Evolutionary conservation across 2,113 vertebrate genomes (phyloP), one percentile per base, ranked within the genome.

Genomic region (Malurus melanocephalus): DNA sequence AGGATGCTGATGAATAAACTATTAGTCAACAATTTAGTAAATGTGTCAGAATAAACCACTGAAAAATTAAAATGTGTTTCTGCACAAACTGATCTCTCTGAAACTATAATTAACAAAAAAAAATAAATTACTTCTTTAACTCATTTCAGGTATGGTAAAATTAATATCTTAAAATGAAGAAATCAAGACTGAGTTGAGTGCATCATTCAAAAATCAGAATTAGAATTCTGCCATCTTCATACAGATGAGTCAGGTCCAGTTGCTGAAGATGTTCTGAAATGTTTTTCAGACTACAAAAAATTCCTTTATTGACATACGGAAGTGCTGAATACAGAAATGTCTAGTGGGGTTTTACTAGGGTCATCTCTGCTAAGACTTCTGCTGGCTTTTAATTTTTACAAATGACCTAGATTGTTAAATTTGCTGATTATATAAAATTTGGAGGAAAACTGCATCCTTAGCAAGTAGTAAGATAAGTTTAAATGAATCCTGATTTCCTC

Each of bases 401-500:
- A 92, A 82, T 12, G 1, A 67, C 20, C 65, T 91, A 84, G 15
- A 66, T 87, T 91, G 38, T 82, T 52, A 95, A 90, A 95, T 86
- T 88, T 91, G 80, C 33, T 77, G 82, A 95, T 88, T 93, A 84
- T 20, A 89, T 19, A 85, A 86, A 80, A 92, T 88, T 80, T 5
- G 13, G 42, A 72, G 24, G 55, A 94, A 90, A 90, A 88, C 18
- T 91, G 81, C 82, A 35, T 40, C 88, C 20, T 59, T 64, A 91
- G 68, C 81, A 95, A 85, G n/a, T 51, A 86, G 11, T 73, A 87
- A 87, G 51, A 84, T 59, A 94, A 74, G 83, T 89, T 91, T 88
- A 96, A 96, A 94, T 94, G 5, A 95, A 94, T 88, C 93, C 27
- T 85, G 42, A 60, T 93, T 73, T 90, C 71, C 67, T 90, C 66